Conservation (phyloP, 2,797 vertebrate species). For the Sarcoramphus papa region DNA sequence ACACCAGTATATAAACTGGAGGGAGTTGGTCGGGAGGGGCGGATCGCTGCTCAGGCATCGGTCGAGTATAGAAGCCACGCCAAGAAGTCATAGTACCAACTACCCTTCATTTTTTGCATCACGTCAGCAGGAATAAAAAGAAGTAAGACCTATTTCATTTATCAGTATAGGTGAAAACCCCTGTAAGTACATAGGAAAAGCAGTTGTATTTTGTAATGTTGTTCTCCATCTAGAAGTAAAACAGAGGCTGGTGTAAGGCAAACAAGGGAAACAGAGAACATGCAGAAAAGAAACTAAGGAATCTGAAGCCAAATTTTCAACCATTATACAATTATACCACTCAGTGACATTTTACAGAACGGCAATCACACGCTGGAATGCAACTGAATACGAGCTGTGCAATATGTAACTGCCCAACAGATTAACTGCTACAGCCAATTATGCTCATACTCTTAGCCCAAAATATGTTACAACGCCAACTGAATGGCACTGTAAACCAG, state of each 20-base stretch:
- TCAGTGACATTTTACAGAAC: not conserved
- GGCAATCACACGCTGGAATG: not conserved
- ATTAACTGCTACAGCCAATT: not conserved
- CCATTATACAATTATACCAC: not conserved
- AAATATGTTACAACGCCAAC: not conserved
- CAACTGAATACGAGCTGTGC: not conserved
- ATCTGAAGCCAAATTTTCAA: not conserved
- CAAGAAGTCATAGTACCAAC: not conserved
- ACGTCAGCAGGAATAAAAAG: not conserved
- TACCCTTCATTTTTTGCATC: not conserved
- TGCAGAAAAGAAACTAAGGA: not conserved
- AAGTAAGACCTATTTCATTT: not conserved
- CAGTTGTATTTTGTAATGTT: not conserved
- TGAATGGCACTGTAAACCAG: not conserved
- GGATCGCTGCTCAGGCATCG: too few relatives aligned
- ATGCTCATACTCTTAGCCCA: not conserved
- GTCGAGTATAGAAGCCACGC: rapidly evolving
- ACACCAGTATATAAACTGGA: too few relatives aligned
- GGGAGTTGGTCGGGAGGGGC: too few relatives aligned
- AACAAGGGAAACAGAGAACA: not conserved
- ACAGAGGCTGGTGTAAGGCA: not conserved
- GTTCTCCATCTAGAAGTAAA: not conserved
- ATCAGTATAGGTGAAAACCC: not conserved
- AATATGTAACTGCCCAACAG: not conserved
- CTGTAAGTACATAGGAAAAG: not conserved